These are phyloP conservation scores for Vesta saturnalis DNA, from an alignment of 2,888 invertebrate genomes.

Conservation along the genomic window DNA sequence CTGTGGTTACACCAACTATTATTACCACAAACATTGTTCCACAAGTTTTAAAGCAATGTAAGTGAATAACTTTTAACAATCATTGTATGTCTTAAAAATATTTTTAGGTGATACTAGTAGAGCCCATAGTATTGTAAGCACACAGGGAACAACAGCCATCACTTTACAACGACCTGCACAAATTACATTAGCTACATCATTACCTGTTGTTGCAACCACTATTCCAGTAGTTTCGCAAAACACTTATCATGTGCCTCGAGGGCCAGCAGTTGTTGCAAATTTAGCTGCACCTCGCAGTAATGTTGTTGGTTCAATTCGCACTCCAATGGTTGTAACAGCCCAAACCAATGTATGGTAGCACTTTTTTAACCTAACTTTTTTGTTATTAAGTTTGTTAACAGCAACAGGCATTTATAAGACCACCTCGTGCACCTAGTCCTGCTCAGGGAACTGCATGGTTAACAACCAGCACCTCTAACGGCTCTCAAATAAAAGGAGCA, in stretches of 20 bases:
- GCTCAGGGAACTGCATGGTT: conserved; percentile 59
- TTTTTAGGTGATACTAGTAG: conserved; percentile 38
- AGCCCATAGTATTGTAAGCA: conserved; percentile 34
- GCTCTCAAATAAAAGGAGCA: conserved; percentile 59
- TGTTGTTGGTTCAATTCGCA: conserved; percentile 63
- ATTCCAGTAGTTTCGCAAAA: conserved; percentile 50
- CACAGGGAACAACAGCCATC: conserved; percentile 49
- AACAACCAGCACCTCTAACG: conserved; percentile 55
- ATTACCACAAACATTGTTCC: conserved; percentile 63
- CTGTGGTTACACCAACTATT: conserved; percentile 57
- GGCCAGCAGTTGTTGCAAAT: conserved; percentile 80
- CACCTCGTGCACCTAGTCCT: conserved; percentile 60
- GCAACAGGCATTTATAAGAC: conserved; percentile 56
- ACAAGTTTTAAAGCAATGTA: conserved; percentile 66
- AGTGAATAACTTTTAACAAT: conserved; percentile 6
- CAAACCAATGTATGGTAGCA: conserved; percentile 45
- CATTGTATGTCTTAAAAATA: background rate
- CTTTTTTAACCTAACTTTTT: background rate
- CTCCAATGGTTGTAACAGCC: conserved; percentile 58
- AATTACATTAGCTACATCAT: conserved; percentile 57
- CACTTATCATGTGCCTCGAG: conserved; percentile 63
- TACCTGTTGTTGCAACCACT: conserved; percentile 55
- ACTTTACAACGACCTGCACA: conserved; percentile 58
- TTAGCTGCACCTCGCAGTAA: conserved; percentile 75
- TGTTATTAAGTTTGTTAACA: conserved; percentile 23